Evolutionary conservation across 2,888 invertebrate genomes (phyloP).

Genomic region (Pollenia amentaria): DNA sequence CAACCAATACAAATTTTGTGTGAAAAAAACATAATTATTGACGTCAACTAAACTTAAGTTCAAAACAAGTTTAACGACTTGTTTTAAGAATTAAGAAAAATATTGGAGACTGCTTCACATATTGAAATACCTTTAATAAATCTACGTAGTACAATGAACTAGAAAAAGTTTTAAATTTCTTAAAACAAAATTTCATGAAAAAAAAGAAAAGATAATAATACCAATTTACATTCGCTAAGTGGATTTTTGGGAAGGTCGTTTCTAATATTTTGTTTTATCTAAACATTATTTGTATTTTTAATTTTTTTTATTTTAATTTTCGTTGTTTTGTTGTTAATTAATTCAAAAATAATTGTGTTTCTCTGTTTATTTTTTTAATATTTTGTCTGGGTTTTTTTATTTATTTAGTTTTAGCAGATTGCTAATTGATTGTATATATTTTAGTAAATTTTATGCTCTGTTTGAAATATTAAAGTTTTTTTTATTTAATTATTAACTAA

Average conservation of each 20-base stretch:
- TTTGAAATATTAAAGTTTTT: constrained; percentile 44
- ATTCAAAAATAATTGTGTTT: constrained; percentile 1
- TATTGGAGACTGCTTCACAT: not conserved
- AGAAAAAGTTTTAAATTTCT: constrained; percentile 20
- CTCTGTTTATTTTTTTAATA: not conserved
- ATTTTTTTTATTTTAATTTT: constrained; percentile 36
- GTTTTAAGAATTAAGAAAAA: not conserved
- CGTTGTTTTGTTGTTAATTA: constrained; percentile 47
- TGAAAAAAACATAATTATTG: constrained; percentile 47
- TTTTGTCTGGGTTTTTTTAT: constrained; percentile 24
- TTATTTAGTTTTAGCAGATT: constrained; percentile 21
- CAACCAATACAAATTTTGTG: not conserved
- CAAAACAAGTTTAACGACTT: constrained; percentile 41
- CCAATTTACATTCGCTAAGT: constrained; percentile 79
- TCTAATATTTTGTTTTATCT: constrained; percentile 7
- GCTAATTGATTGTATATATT: constrained; percentile 26
- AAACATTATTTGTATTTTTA: constrained; percentile 39
- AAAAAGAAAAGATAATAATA: constrained; percentile 50
- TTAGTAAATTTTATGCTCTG: constrained; percentile 40
- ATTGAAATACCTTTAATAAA: constrained; percentile 1
- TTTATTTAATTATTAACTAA: constrained; percentile 7
- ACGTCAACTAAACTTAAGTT: constrained; percentile 45
- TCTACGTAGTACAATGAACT: constrained; percentile 66
- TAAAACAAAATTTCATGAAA: not conserved
- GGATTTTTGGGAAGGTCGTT: constrained; percentile 81